Conservation (phyloP, 2,797 vertebrate species). For the Cacajao melanocephalus region DNA sequence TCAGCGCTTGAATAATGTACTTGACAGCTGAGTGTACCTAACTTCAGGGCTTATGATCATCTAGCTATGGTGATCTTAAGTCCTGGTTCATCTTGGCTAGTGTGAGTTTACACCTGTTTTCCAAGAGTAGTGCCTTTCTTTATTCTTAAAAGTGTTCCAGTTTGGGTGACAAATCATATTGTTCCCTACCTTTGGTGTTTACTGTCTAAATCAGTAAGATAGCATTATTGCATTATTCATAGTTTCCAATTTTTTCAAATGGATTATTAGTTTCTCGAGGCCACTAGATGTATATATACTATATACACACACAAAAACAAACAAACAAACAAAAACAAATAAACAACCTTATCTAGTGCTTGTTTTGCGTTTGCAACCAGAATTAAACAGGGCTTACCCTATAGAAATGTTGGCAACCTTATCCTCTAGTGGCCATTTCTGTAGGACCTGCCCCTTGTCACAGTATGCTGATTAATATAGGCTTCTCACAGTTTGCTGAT, state of each 20-base stretch:
- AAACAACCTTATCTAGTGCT: not conserved
- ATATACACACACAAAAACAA: too few species aligned
- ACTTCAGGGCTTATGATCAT: not conserved
- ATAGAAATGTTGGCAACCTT: not conserved
- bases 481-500: not conserved
- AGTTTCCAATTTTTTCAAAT: constrained; percentile 31
- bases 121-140: not conserved
- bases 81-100: not conserved
- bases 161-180: not conserved
- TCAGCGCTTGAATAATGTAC: not conserved
- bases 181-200: not conserved
- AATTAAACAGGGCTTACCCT: too few species aligned
- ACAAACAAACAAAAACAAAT: too few species aligned
- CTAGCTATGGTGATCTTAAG: not conserved
- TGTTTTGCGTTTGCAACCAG: not conserved
- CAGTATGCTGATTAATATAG: not conserved
- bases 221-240: not conserved
- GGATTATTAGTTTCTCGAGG: not conserved
- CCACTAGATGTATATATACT: not conserved
- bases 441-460: not conserved
- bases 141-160: not conserved
- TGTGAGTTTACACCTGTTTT: not conserved
- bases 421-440: not conserved
- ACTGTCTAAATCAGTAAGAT: not conserved
- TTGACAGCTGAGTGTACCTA: not conserved